Percentiles rank a stretch among this genome's conserved stretches.
Evolutionary conservation across 1,140 invertebrate species (phyloP).

Genomic region (Anastrepha ludens): DNA sequence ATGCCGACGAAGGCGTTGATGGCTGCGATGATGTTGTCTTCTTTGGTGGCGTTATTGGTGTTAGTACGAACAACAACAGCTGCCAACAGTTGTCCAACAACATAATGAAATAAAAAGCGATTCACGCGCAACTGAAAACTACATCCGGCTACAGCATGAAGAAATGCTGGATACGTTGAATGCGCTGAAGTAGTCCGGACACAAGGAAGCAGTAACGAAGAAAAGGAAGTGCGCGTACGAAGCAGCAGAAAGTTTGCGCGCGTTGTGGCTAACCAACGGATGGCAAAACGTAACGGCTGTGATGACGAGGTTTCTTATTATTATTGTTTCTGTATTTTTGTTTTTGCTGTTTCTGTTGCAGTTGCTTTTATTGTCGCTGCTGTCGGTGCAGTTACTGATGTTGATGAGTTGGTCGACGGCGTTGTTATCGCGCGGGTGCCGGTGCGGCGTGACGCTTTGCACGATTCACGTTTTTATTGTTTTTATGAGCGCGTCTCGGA

Average conservation of each 20-base stretch:
- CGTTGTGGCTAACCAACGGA: slow-evolving; percentile 2
- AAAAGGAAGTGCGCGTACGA: not conserved
- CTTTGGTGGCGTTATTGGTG: not conserved
- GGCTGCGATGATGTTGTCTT: not conserved
- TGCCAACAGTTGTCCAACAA: slow-evolving; percentile 10
- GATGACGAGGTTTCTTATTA: not conserved
- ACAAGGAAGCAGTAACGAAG: not conserved
- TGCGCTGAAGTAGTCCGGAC: not conserved
- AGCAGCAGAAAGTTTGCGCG: not conserved
- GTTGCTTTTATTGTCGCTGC: not conserved
- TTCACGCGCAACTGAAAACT: not conserved
- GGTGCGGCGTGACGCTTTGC: slow-evolving; percentile 35
- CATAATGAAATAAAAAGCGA: not conserved
- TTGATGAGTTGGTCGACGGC: not conserved
- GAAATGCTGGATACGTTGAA: not conserved
- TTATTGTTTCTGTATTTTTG: not conserved
- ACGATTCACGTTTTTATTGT: slow-evolving; percentile 4
- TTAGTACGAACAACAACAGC: slow-evolving; percentile 16
- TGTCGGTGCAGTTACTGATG: not conserved
- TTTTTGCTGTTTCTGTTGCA: not conserved
- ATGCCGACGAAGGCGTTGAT: slow-evolving; percentile 43
- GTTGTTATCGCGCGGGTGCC: slow-evolving; percentile 29
- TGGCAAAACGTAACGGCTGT: not conserved
- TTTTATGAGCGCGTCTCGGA: slow-evolving; percentile 21
- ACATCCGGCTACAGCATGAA: not conserved